Conservation (phyloP, 2,797 vertebrate species). For the Salarias fasciatus region DNA sequence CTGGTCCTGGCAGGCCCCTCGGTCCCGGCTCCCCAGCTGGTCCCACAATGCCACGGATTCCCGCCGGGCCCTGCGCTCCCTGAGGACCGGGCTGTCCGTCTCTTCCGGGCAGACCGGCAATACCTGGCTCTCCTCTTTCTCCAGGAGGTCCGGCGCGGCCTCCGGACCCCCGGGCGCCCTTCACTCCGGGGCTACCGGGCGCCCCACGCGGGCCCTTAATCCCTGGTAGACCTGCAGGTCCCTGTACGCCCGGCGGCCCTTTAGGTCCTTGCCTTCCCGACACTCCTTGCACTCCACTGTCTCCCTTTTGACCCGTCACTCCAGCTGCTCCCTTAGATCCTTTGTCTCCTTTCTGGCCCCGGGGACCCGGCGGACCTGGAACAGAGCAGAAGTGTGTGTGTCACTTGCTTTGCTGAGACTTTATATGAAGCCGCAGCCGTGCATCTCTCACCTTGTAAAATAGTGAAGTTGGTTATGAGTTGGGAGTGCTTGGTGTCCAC, state of each 20-base stretch:
- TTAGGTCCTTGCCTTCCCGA: constrained; percentile 85
- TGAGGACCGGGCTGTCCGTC: constrained; percentile 88
- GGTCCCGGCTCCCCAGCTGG: constrained; percentile 88
- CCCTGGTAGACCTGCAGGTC: constrained; percentile 87
- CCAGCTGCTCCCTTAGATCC: constrained; percentile 88
- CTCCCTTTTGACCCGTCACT: constrained; percentile 89
- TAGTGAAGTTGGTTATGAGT: constrained; percentile 97
- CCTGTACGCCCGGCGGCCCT: constrained; percentile 89
- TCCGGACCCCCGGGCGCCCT: constrained; percentile 93
- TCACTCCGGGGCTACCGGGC: constrained; percentile 89
- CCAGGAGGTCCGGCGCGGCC: constrained; percentile 92
- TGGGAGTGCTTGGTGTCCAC: constrained; percentile 97
- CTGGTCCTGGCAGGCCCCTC: constrained; percentile 87
- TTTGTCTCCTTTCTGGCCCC: constrained; percentile 93
- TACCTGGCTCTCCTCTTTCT: constrained; percentile 89
- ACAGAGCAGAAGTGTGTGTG: constrained; percentile 13
- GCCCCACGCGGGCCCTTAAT: constrained; percentile 89
- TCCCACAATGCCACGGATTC: constrained; percentile 88
- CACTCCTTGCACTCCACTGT: constrained; percentile 91
- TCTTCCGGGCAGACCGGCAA: constrained; percentile 88
- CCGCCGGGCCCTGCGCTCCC: constrained; percentile 89
- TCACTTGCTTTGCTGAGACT: no score
- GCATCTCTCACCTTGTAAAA: constrained; percentile 88
- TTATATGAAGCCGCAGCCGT: no score
- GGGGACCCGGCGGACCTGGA: constrained; percentile 93